Evolutionary conservation across 2,113 vertebrate species (phyloP), one percentile per base, ranked within the genome.

Genomic region (Serilophus lunatus): DNA sequence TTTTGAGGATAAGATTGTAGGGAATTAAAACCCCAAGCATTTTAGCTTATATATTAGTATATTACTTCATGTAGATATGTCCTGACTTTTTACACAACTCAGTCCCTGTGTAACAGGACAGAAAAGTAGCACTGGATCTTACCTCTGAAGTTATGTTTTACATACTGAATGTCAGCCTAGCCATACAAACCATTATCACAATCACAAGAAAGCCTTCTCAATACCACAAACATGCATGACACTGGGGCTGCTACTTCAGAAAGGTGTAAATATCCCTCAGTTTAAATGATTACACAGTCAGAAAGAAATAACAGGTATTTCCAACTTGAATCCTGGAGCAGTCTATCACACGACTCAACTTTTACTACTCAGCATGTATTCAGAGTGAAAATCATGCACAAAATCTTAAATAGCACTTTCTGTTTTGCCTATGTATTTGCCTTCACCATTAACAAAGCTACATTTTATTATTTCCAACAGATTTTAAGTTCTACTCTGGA

Each of bases 401-500:
- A 23, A 82, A 70, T 56, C 6, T 80, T 36, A 61, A 35, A 78
- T 14, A 63, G 47, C 6, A 18, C 36, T 31, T 78, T 65, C 49
- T 86, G 2, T 22, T 90, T 14, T 9, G 68, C 13, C 20, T 59
- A 4, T 11, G 5, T 47, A 31, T 36, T 31, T 86, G 12, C 29
- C 68, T 70, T 95, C 26, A 18, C 9, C 45, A 45, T 86, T 95
- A 82, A 96, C 42, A 69, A 45, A 11, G 42, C 23, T 82, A 1
- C 35, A 33, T 74, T 80, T 89, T 50, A n/a, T 94, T 96, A 70
- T 82, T 85, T 54, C 86, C 94, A 92, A 96, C 97, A 98, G 98
- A 98, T 53, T 97, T 90, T 99, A 94, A 98, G 79, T 96, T 98
- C 76, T 18, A 96, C 98, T 79, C 95, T 99, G 94, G 99, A 99